Base-by-base conservation (phyloP, 2,888 invertebrate genomes). In the Clivina fossor region DNA sequence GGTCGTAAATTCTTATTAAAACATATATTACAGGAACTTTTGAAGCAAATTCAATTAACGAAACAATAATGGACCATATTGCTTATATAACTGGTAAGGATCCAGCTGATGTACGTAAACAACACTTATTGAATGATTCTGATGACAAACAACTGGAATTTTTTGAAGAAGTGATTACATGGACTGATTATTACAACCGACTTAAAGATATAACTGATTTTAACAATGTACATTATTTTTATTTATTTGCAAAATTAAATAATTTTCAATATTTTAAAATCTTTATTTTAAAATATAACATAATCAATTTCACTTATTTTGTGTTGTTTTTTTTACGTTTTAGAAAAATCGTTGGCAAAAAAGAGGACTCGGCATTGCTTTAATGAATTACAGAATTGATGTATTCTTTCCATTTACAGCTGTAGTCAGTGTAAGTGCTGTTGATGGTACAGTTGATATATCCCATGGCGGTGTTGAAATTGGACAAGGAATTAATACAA, bases 401-500 rank as follows among this genome's bases (percentile, higher is more conserved):
- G 69, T 77, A 22, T 68, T 73, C 16, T 76, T 80, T 0, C 79
- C 79, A 47, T 83, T 73, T 58, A 76, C 80, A 43, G 80, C 83
- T 0, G 74, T 81, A 16, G 76, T 90, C 13, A 77, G 83, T 0
- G 80, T 92, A 55, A 88, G 83, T 65, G 84, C 83, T 16, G 78
- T 80, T 2, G 87, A 89, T 68, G 89, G 83, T 1, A 81, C 83
- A 1, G 86, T 93, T 1, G 77, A 82, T 0, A 74, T 92, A 5
- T 74, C 80, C 1, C 88, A 89, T 62, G 85, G 85, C 9, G 88
- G 86, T 1, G 75, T 86, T 19, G 88, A 89, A 76, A 81, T 85
- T 66, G 93, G 93, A 0, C 93, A 93, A 75, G 92, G 91, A 7
- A 78, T 89, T 38, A 86, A 90, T 61, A 90, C 90, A 0, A 90